Percentiles rank a stretch among this genome's conserved stretches.
phyloP scores from a whole-genome alignment of 2,113 vertebrate species.

The Bujurquina vittata region DNA sequence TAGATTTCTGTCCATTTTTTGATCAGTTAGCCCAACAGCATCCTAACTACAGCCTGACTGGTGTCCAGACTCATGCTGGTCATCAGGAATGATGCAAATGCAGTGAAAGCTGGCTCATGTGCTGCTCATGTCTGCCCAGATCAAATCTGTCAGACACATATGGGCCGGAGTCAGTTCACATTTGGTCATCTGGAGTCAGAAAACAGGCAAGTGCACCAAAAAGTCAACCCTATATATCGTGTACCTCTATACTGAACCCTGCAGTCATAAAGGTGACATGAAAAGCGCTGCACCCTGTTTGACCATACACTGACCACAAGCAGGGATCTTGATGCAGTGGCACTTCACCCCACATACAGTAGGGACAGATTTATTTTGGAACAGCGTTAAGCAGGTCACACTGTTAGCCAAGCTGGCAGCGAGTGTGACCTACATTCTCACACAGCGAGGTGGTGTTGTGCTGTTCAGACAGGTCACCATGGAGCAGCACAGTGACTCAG shows the following conservation, averaged over 20 bases:
- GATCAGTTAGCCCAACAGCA: not conserved
- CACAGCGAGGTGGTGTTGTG: constrained; percentile 37
- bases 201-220: not conserved
- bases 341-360: constrained; percentile 16
- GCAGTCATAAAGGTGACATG: not conserved
- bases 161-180: not conserved
- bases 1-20: not conserved
- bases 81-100: not conserved
- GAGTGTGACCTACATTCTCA: constrained; percentile 62
- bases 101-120: not conserved
- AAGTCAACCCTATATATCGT: not conserved
- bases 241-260: not conserved
- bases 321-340: not conserved
- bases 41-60: not conserved
- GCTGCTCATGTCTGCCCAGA: not conserved
- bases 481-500: constrained; percentile 34
- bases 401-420: constrained; percentile 38
- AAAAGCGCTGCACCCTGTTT: not conserved
- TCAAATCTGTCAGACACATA: not conserved
- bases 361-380: constrained; percentile 29
- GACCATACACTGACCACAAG: not conserved
- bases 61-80: not conserved
- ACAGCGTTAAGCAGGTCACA: constrained; percentile 36
- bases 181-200: not conserved
- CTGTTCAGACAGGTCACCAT: constrained; percentile 37